Base-by-base conservation (phyloP, 1,140 invertebrate species). In the Homalodisca vitripennis region DNA sequence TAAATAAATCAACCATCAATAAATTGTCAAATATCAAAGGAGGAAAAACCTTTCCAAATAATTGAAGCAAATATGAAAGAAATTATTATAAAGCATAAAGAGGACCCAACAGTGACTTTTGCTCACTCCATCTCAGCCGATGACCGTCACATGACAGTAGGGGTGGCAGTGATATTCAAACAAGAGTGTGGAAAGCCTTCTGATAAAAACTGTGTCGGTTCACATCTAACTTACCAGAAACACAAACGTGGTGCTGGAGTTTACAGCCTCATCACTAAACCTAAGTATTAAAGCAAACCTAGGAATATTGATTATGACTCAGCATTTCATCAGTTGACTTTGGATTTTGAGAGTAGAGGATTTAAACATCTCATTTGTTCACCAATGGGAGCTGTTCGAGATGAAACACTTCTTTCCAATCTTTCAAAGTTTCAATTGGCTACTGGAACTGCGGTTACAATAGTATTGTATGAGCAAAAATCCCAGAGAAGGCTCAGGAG, bases 281-380 rank as follows among this genome's bases (percentile, higher is more conserved):
- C 48, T 6, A 12, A 22, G 22, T 53, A 53, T 24, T 24, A 13
- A 3, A 22, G 48, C 12, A 53, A 53, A 22, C 48, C 48, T 12
- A 53, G 3, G 20, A 53, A 13, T 6, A 13, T 53, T 12, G 12
- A 53, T 22, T 53, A 53, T 22, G 20, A 53, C 48, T 12, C 20
- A 12, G 48, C 22, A 12, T 53, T 53, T 17, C 6, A 3, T 53
- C 22, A 53, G 13, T 20, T 13, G 48, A 6, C 22, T 3, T 3
- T 12, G 48, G 48, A 53, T 22, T 53, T 53, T 6, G 20, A 53
- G 48, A 53, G 22, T n/a, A 24, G 20, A 22, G 48, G 48, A 12
- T 53, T 53, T 53, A 53, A 53, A 41, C 6, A 6, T 53, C 48
- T 53, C 20, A 17, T 53, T 6, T 53, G 48, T 53, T 53, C 48